Conservation (phyloP, 2,888 invertebrate species). For the Watsonalla binaria region DNA sequence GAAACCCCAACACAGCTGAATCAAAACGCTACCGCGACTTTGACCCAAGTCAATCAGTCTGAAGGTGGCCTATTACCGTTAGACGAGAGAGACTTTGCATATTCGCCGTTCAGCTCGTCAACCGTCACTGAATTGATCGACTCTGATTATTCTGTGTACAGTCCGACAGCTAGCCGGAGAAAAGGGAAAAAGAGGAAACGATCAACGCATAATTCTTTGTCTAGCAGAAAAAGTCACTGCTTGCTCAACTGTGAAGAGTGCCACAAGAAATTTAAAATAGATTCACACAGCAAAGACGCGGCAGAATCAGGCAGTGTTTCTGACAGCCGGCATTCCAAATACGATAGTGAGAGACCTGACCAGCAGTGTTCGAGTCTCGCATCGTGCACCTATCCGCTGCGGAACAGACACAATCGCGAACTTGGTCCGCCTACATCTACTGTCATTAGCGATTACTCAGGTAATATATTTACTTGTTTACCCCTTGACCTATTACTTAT, state of each 20-base stretch:
- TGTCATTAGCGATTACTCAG: constrained; percentile 58
- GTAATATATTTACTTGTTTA: constrained; percentile 32
- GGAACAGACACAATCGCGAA: constrained; percentile 52
- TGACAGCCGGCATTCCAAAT: constrained; percentile 39
- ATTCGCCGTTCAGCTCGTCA: constrained; percentile 73
- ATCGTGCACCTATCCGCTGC: constrained; percentile 49
- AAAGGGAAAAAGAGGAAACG: constrained; percentile 73
- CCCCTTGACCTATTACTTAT: constrained; percentile 3
- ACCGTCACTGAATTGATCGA: constrained; percentile 70
- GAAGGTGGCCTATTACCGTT: constrained; percentile 69
- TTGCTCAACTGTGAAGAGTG: constrained; percentile 56
- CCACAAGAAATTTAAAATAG: constrained; percentile 77
- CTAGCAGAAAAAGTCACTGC: constrained; percentile 58
- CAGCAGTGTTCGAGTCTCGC: constrained; percentile 32
- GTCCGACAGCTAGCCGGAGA: constrained; percentile 59
- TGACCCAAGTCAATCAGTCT: constrained; percentile 43
- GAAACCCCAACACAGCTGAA: constrained; percentile 39
- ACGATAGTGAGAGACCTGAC: constrained; percentile 51
- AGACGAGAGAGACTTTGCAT: constrained; percentile 73
- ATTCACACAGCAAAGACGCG: constrained; percentile 57
- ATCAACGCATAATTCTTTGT: constrained; percentile 59
- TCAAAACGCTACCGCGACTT: constrained; percentile 40
- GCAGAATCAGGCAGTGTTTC: constrained; percentile 42
- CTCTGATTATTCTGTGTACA: constrained; percentile 73
- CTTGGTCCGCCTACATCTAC: constrained; percentile 59